A percentile compares a stretch with the other conserved stretches of the same genome.
phyloP scores from a whole-genome alignment of 2,888 invertebrate genomes.

The Epistrophe eligans region DNA sequence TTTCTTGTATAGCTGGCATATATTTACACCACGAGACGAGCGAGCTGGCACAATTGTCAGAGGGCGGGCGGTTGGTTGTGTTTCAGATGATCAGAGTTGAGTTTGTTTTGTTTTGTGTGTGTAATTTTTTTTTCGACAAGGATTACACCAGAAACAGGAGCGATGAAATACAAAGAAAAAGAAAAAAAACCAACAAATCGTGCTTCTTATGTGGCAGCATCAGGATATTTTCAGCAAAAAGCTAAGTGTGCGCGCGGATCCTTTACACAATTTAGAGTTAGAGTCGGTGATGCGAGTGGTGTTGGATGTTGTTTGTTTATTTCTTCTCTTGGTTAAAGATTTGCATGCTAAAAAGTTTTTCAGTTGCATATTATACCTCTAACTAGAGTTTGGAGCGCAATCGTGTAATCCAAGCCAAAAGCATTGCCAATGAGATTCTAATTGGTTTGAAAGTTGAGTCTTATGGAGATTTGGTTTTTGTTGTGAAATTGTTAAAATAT shows the following conservation, averaged over 20 bases:
- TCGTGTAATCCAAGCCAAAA: constrained; percentile 68
- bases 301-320: constrained; percentile 20
- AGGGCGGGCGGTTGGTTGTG: constrained; percentile 8
- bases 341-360: constrained; percentile 66
- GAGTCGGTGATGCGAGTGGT: background rate
- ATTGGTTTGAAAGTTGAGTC: constrained; percentile 69
- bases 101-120: constrained; percentile 42
- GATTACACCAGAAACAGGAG: constrained; percentile 60
- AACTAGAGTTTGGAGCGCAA: constrained; percentile 9
- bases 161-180: constrained; percentile 34
- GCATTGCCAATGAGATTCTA: constrained; percentile 73
- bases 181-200: background rate
- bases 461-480: constrained; percentile 55
- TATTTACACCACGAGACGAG: constrained; percentile 41
- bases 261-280: constrained; percentile 37
- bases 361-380: background rate
- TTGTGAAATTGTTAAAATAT: constrained; percentile 64
- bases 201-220: constrained; percentile 5
- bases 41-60: background rate
- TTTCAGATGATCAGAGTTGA: constrained; percentile 60
- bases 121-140: constrained; percentile 6
- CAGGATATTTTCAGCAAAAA: constrained; percentile 16
- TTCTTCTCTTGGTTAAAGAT: constrained; percentile 38
- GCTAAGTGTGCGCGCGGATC: constrained; percentile 40
- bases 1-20: constrained; percentile 55